Evolutionary conservation across 2,797 vertebrate genomes (phyloP), one percentile per base, ranked within the genome.

Genomic region (Fistularia tabacaria): DNA sequence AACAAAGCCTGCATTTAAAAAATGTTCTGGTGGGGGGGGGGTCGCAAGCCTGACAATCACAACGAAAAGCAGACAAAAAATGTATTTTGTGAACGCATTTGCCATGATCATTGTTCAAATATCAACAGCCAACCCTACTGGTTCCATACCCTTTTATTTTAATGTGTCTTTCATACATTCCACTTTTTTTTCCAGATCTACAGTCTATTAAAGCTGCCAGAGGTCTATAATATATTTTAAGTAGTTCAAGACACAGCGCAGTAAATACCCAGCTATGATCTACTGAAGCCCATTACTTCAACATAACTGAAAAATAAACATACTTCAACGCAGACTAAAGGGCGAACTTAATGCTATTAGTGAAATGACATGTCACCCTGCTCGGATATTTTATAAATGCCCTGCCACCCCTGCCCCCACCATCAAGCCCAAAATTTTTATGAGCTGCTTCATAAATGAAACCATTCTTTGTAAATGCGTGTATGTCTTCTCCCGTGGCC

Each of bases 401-500:
- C 44, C n/a, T 14, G 44, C 14, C 14, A 74, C 52, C 78, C 65
- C 69, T 61, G 62, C 76, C 63, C 67, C 63, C 45, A 57, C 61
- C 50, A 57, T 66, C 12, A 72, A 73, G 51, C 62, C 69, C 56
- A 58, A 65, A 46, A 64, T 43, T 72, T 90, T 91, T 88, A 89
- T 50, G 62, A 84, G 68, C 82, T 69, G 72, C 83, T 88, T 82
- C 76, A 85, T 89, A 87, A 90, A 90, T 84, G 85, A 87, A 87
- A 74, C 83, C 83, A 82, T 88, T 89, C 85, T 86, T 69, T 12
- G 12, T 55, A 65, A 87, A 83, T 72, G 76, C 86, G 86, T 69
- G 77, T 69, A 65, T 73, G 81, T 86, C 83, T 79, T 83, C 87
- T 87, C 88, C 60, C 69, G 86, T 85, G 88, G 71, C 77, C 78